These are phyloP conservation scores for Trachurus trachurus DNA, from an alignment of 2,797 vertebrate genomes.

Conservation along the genomic window DNA sequence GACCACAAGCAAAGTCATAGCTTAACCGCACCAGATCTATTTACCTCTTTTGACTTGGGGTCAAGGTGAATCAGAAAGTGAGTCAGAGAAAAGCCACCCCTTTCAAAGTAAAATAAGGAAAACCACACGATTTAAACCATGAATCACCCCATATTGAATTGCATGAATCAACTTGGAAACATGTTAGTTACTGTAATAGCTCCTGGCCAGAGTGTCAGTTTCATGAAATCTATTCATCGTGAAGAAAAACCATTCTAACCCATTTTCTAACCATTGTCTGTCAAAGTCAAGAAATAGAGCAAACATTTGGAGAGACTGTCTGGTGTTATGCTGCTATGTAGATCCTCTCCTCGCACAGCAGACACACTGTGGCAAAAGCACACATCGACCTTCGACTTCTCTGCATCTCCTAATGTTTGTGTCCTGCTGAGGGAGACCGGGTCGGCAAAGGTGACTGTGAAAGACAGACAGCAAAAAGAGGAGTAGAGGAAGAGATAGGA, in stretches of 20 bases:
- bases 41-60: conserved; percentile 38
- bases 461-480: conserved; percentile 57
- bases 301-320: conserved; percentile 30
- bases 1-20: conserved; percentile 47
- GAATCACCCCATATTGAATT: conserved; percentile 75
- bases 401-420: conserved; percentile 8
- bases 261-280: conserved; percentile 36
- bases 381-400: conserved; percentile 11
- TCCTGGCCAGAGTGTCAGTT: conserved; percentile 66
- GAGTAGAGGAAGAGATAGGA: conserved; percentile 69
- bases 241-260: conserved; percentile 27
- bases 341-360: conserved; percentile 48
- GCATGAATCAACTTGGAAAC: conserved; percentile 72
- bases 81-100: conserved; percentile 50
- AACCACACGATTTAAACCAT: conserved; percentile 58
- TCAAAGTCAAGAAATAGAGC: conserved; percentile 32
- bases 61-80: conserved; percentile 70
- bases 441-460: conserved; percentile 58
- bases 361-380: conserved; percentile 31
- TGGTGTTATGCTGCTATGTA: conserved; percentile 34
- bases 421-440: conserved; percentile 37
- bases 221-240: conserved; percentile 48
- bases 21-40: conserved; percentile 41
- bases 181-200: conserved; percentile 52
- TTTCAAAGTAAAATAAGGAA: conserved; percentile 51